phyloP scores from a whole-genome alignment of 35 echinoderm and acorn worm genomes.

The Ophioderma brevispina region DNA sequence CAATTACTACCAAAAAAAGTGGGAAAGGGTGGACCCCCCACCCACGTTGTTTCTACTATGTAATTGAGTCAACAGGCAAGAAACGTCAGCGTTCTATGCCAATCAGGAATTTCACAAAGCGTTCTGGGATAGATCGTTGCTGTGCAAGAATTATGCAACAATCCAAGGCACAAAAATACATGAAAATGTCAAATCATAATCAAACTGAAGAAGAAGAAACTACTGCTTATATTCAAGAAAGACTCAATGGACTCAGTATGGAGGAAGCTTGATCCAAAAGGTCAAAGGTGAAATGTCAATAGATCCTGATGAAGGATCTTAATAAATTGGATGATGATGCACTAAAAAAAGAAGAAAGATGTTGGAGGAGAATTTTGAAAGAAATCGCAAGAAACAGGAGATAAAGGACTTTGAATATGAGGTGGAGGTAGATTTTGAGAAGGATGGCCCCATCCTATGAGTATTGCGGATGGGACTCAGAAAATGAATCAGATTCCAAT shows the following conservation, averaged over 20 bases:
- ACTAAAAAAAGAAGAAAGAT: slow-evolving; percentile 71
- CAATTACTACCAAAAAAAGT: slow-evolving; percentile 83
- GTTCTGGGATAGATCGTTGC: slow-evolving; percentile 54
- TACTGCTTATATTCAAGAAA: slow-evolving; percentile 84
- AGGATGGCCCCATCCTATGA: slow-evolving; percentile 68
- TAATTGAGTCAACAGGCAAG: slow-evolving; percentile 66
- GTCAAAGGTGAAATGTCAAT: slow-evolving; percentile 18
- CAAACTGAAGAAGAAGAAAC: slow-evolving; percentile 75
- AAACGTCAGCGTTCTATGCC: slow-evolving; percentile 81
- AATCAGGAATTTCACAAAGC: slow-evolving; percentile 88
- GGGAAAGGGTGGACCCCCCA: slow-evolving; percentile 84
- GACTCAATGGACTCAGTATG: slow-evolving; percentile 57
- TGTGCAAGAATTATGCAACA: slow-evolving; percentile 64
- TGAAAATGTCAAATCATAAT: slow-evolving; percentile 72
- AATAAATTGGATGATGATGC: slow-evolving; percentile 81
- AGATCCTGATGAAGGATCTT: slow-evolving; percentile 54
- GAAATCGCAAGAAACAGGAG: slow-evolving; percentile 81
- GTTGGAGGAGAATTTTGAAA: slow-evolving; percentile 93
- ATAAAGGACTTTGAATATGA: slow-evolving; percentile 88
- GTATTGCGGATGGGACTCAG: slow-evolving; percentile 93
- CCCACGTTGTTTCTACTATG: slow-evolving; percentile 72
- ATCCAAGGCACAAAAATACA: slow-evolving; percentile 88
- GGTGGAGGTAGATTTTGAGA: slow-evolving; percentile 92
- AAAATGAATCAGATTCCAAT: slow-evolving; percentile 76
- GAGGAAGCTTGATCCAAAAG: slow-evolving; percentile 63